Evolutionary conservation across 92 coral and sea anemone species (phyloP).

Genomic region (Parazoanthus darwini): DNA sequence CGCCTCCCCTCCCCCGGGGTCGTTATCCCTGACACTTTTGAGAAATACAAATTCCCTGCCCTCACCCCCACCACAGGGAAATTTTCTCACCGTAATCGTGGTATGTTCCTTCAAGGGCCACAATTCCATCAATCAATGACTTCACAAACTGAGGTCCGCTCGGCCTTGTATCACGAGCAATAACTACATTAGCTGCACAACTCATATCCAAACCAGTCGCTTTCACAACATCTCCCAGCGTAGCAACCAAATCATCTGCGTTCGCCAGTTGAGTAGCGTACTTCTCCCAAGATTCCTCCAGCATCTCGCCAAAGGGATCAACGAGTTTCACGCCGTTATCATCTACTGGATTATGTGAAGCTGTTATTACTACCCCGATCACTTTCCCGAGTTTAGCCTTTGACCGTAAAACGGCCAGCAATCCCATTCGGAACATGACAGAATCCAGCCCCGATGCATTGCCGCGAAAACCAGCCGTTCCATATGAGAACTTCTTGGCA

Average conservation of each 20-base stretch:
- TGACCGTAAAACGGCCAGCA: conserved; percentile 90
- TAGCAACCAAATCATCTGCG: conserved; percentile 71
- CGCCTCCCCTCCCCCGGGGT: too few relatives aligned
- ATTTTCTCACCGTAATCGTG: conserved; percentile 79
- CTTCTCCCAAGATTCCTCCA: conserved; percentile 92
- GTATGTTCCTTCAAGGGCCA: conserved; percentile 82
- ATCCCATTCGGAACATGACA: conserved; percentile 98
- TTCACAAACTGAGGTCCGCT: conserved; percentile 75
- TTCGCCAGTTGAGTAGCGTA: conserved; percentile 86
- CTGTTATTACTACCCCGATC: conserved; percentile 94
- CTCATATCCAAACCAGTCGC: conserved; percentile 56
- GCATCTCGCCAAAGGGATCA: conserved; percentile 98
- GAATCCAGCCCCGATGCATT: conserved; percentile 74
- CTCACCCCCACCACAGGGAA: background rate
- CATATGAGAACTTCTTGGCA: conserved; percentile 79
- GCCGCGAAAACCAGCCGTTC: conserved; percentile 96
- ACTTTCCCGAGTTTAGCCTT: conserved; percentile 79
- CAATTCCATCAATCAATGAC: conserved; percentile 76
- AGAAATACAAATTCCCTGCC: background rate
- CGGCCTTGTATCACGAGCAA: conserved; percentile 96
- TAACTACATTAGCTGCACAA: conserved; percentile 68
- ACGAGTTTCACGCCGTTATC: conserved; percentile 98
- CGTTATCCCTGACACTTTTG: too few relatives aligned
- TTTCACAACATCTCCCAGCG: conserved; percentile 55
- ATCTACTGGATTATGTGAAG: conserved; percentile 94